phyloP scores from a whole-genome alignment of 2,888 invertebrate species.

The Callyntrura guangdongensis region DNA sequence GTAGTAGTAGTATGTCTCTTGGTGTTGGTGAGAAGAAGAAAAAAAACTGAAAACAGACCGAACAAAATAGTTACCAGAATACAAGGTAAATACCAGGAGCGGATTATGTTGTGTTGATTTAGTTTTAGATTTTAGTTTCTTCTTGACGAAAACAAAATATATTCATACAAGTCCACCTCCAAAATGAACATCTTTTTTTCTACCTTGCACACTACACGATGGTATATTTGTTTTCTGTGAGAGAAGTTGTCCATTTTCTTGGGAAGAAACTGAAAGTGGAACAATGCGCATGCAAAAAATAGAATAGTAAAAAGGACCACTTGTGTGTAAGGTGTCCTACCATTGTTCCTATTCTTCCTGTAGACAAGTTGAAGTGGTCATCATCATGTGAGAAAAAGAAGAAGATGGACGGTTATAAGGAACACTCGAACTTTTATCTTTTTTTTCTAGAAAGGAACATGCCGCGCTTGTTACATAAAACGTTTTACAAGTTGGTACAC shows the following conservation, averaged over 20 bases:
- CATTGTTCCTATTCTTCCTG: conserved; percentile 37
- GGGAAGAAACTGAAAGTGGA: conserved; percentile 64
- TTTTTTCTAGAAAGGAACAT: conserved; percentile 17
- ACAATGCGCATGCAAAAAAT: conserved; percentile 45
- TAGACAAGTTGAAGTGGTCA: conserved; percentile 71
- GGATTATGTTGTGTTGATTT: conserved; percentile 2
- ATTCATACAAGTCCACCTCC: background rate
- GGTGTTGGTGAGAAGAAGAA: conserved; percentile 18
- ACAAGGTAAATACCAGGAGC: background rate
- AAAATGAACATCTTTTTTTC: no score
- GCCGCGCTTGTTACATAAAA: conserved; percentile 34
- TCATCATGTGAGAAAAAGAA: conserved; percentile 50
- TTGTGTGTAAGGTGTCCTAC: conserved; percentile 46
- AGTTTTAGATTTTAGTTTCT: conserved; percentile 57
- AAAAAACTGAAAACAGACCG: background rate
- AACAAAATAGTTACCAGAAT: conserved; percentile 39
- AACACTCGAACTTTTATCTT: conserved; percentile 7
- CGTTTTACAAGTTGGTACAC: background rate
- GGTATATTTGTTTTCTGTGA: conserved; percentile 8
- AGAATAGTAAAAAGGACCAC: conserved; percentile 36
- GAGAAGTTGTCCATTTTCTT: conserved; percentile 48
- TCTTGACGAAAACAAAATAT: conserved; percentile 19
- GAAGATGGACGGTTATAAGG: conserved; percentile 38
- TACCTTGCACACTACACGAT: no score
- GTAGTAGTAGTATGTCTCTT: no score